A percentile compares a stretch with the other conserved stretches of the same genome.
phyloP scores from a whole-genome alignment of 1,140 invertebrate genomes.

The Papilio aristodemus region DNA sequence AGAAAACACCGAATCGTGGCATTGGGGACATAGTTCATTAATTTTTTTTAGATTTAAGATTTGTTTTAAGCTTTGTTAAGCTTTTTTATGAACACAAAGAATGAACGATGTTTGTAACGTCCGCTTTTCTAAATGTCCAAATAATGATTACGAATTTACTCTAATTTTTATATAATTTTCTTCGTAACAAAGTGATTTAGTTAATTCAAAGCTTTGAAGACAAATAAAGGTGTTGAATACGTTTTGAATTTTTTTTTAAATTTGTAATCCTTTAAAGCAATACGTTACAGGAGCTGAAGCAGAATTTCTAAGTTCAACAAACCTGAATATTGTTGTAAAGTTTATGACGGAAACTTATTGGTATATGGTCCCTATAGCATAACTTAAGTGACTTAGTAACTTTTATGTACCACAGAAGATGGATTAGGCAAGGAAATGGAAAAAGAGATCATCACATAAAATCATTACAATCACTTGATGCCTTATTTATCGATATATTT shows the following conservation, averaged over 20 bases:
- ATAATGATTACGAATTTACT: constrained; percentile 5
- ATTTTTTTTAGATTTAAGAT: not conserved
- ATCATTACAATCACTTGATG: no score
- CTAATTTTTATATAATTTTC: not conserved
- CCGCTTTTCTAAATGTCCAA: not conserved
- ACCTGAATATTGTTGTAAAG: no score
- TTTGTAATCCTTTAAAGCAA: not conserved
- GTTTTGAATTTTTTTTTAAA: not conserved
- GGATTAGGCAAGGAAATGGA: no score
- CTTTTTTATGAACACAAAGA: not conserved
- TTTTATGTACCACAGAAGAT: no score
- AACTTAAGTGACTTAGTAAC: no score
- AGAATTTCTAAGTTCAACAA: no score
- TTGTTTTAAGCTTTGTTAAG: not conserved
- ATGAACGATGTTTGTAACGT: not conserved
- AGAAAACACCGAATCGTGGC: no score
- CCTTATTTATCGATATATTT: no score
- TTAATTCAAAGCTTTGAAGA: not conserved
- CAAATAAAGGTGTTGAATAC: constrained; percentile 14
- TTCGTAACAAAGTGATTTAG: not conserved
- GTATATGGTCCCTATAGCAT: no score
- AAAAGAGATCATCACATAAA: no score
- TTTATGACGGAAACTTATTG: no score
- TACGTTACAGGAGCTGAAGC: no score
- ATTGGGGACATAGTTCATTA: not conserved